Conservation (phyloP, 2,797 vertebrate species). For the Falco cherrug region DNA sequence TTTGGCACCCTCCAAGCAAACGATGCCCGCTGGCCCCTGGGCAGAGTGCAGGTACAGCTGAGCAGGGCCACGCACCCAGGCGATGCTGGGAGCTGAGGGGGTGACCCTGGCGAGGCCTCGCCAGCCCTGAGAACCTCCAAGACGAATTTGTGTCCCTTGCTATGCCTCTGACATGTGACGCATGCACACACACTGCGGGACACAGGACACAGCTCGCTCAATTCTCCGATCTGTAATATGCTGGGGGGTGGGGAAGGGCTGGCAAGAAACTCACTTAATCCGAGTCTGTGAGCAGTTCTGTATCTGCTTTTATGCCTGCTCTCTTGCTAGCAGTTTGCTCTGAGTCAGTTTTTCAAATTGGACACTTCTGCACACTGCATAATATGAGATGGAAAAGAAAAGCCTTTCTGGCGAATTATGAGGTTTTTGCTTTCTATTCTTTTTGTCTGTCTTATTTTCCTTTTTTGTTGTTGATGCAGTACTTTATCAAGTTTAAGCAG, state of each 20-base stretch:
- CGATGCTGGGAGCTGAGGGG: fast-evolving
- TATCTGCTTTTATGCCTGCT: not conserved
- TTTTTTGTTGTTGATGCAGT: constrained; percentile 1
- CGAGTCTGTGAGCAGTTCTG: not conserved
- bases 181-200: not conserved
- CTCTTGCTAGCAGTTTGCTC: not conserved
- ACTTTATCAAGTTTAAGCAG: constrained; percentile 34
- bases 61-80: fast-evolving
- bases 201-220: not conserved
- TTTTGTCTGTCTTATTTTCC: constrained; percentile 3
- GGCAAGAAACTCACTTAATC: not conserved
- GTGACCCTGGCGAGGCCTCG: not conserved
- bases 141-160: not conserved
- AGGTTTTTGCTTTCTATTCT: not conserved
- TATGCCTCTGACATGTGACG: fast-evolving
- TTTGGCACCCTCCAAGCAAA: not conserved
- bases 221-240: not conserved
- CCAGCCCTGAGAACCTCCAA: not conserved
- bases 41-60: not conserved
- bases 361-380: not conserved
- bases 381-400: constrained; percentile 17
- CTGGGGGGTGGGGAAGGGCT: not conserved
- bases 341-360: constrained; percentile 18
- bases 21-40: fast-evolving
- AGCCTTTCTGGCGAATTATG: not conserved